Evolutionary conservation across 2,797 vertebrate genomes (phyloP).

Genomic region (Galaxias olidus): DNA sequence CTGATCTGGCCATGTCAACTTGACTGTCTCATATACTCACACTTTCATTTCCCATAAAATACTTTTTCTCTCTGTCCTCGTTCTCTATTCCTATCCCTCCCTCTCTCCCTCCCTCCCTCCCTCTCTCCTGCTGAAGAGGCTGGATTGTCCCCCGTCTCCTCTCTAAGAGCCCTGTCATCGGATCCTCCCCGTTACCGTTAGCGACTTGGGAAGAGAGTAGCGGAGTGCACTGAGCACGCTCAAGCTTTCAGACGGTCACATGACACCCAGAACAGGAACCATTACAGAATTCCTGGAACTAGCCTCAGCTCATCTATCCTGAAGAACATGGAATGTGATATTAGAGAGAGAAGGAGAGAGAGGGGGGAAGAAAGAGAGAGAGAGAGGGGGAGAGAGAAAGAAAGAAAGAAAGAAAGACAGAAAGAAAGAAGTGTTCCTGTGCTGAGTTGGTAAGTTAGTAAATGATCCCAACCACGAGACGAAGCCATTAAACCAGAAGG

Average conservation of each 20-base stretch:
- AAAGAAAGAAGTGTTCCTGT: neutral
- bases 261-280: slow-evolving; percentile 38
- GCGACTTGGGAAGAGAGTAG: neutral
- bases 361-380: slow-evolving; percentile 21
- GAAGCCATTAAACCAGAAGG: too few relatives aligned
- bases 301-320: slow-evolving; percentile 25
- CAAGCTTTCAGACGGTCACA: slow-evolving; percentile 45
- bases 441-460: too few relatives aligned
- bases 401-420: slow-evolving; percentile 36
- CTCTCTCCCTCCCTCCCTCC: neutral
- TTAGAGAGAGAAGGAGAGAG: neutral
- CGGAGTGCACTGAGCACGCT: neutral
- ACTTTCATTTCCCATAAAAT: too few relatives aligned
- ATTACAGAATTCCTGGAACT: slow-evolving; percentile 46
- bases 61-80: too few relatives aligned
- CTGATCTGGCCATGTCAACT: too few relatives aligned
- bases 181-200: neutral
- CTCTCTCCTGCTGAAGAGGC: neutral
- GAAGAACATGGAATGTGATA: slow-evolving; percentile 48
- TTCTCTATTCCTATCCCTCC: neutral
- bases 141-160: neutral
- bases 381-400: slow-evolving; percentile 33
- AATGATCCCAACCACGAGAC: too few relatives aligned
- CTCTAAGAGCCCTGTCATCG: slow-evolving; percentile 14
- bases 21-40: too few relatives aligned